Evolutionary conservation across 2,888 invertebrate genomes (phyloP), one percentile per base, ranked within the genome.

Genomic region (Toxonevra muliebris): DNA sequence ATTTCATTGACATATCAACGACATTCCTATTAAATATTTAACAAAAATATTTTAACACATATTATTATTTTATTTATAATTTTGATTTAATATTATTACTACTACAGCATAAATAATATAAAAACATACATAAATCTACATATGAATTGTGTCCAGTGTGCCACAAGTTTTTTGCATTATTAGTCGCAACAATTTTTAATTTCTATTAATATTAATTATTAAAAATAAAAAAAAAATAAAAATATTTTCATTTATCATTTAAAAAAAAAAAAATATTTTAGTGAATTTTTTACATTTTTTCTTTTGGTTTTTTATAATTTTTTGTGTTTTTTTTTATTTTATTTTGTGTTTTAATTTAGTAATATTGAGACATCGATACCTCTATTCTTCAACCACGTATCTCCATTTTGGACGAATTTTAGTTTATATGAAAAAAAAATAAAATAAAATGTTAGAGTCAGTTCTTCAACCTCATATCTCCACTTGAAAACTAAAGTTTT

Each of bases 71-170:
- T 30, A 30, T 30, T 30, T 30, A 30, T 30, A 30, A 30, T 7
- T 4, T 7, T 30, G 7, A 30, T 2, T 30, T 30, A 30, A 30
- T 30, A 55, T 55, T 55, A 55, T 10, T 30, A 55, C 19, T 30
- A 30, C 30, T 4, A 30, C 7, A 30, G 30, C 7, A 30, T 30
- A 30, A 2, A 4, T 30, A 30, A 4, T 4, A 30, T 30, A 4
- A 30, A 4, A 30, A 30, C 7, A 30, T 30, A 30, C 7, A 50
- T 5, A n/a, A 43, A 48, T 52, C n/a, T 40, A 48, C 13, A n/a
- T 43, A 61, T 45, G 57, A 60, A 60, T 65, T 71, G 69, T 69
- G 67, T 69, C 66, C 67, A 62, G 64, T 52, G 69, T 68, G 68
- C 65, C 65, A 67, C 69, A 69, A 64, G 52, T 64, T 54, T 41